These are phyloP conservation scores for Fulica atra DNA, from an alignment of 2,113 vertebrate genomes.

Conservation along the genomic window DNA sequence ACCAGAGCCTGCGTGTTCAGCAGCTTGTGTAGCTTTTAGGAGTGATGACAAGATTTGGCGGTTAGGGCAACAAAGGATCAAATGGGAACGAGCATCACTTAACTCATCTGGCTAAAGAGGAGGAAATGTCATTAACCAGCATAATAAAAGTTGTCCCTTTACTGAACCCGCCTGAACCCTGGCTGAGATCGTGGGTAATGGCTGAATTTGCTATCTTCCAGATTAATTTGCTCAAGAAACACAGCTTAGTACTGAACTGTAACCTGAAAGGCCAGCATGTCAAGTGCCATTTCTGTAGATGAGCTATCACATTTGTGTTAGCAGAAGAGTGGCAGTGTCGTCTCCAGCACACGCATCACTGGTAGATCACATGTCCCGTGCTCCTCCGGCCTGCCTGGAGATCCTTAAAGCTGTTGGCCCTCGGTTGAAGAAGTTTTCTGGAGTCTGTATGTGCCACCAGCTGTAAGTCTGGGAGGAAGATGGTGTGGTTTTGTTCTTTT, in stretches of 20 bases:
- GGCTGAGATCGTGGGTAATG: not conserved
- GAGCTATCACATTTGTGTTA: not conserved
- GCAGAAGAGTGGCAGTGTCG: not conserved
- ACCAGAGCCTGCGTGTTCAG: not conserved
- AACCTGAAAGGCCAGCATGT: not conserved
- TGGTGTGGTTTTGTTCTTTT: not conserved
- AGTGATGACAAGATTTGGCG: not conserved
- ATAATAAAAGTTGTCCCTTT: not conserved
- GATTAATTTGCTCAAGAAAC: not conserved
- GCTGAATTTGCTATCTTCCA: not conserved
- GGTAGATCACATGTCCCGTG: not conserved
- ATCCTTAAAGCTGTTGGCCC: not conserved
- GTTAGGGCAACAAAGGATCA: not conserved
- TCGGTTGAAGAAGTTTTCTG: not conserved
- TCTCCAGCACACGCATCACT: fast-evolving
- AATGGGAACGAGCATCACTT: not conserved
- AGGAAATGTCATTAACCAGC: not conserved
- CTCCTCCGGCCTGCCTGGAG: not conserved
- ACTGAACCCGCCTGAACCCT: not conserved
- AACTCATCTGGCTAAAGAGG: not conserved
- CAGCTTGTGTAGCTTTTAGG: not conserved
- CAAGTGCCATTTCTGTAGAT: not conserved
- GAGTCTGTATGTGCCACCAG: not conserved
- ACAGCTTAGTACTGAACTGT: not conserved
- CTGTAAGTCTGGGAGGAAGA: not conserved